Base-by-base conservation (phyloP, 2,113 vertebrate species). In the Lanius ludovicianus region DNA sequence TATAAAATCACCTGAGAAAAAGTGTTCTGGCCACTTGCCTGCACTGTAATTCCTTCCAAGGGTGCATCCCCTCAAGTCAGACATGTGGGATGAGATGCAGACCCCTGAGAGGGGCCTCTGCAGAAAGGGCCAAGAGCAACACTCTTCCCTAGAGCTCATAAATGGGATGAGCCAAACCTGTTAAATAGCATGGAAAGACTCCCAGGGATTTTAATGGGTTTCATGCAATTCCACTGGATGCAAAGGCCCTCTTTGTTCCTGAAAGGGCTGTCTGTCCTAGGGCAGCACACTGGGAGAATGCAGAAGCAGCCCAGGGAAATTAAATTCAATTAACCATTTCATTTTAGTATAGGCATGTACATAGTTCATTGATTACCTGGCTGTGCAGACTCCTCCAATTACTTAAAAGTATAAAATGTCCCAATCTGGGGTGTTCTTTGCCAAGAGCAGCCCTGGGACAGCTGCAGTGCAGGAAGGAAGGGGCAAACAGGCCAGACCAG, bases 1-100 rank as follows among this genome's bases (percentile, higher is more conserved):
- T 41, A 47, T 46, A 91, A 90, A 96, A 92, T n/a, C 93, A 95
- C 90, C 90, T 63, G 88, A 90, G 84, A 12, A 73, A 46, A 85
- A 71, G 15, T 5, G 46, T 50, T 63, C 75, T 92, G 88, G 82
- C 60, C 46, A 0, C 63, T 47, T 1, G 4, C 69, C 59, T 46
- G 35, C 1, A 0, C 84, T n/a, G 6, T 28, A 65, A 73, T 63
- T 77, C 93, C 84, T 88, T 77, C 79, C 64, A 59, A 81, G 56
- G 52, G 17, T 21, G 11, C 75, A 39, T 77, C 27, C 75, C 62
- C 44, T n/a, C 55, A 8, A 1, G 41, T 18, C 27, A 49, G 78
- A 25, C 33, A 46, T 0, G 0, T 0, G 4, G 50, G 42, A 22
- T 41, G 73, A 64, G 81, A n/a, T 14, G 56, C n/a, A 60, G 83